These are phyloP conservation scores for Drosophila paulistorum DNA, from an alignment of 1,140 invertebrate species.

Conservation along the genomic window DNA sequence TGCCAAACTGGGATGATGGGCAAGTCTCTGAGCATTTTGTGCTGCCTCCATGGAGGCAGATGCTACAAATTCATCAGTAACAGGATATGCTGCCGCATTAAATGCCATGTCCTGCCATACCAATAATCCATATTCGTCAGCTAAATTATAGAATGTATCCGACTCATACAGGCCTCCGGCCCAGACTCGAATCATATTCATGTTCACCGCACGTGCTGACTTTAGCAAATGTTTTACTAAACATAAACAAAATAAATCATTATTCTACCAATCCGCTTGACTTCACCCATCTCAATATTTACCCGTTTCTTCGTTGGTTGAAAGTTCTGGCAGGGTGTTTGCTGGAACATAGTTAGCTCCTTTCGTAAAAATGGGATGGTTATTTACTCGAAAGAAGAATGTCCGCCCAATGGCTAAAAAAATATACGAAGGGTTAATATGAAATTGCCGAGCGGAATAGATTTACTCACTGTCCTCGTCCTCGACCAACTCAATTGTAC, in stretches of 20 bases:
- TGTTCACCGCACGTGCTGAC: conserved; percentile 89
- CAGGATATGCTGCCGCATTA: conserved; percentile 97
- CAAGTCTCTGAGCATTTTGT: conserved; percentile 93
- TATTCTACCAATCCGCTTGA: neutral
- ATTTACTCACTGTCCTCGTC: conserved; percentile 84
- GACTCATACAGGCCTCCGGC: conserved; percentile 98
- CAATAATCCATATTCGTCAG: conserved; percentile 91
- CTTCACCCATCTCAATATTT: neutral
- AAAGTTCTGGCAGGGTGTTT: conserved; percentile 91
- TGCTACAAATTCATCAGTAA: conserved; percentile 56
- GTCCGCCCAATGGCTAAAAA: conserved; percentile 84
- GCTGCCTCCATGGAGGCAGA: conserved; percentile 90
- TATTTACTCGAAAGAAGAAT: conserved; percentile 96
- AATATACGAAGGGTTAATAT: neutral
- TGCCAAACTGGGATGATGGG: conserved; percentile 94
- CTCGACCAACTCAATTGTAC: conserved; percentile 92
- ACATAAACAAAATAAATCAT: neutral
- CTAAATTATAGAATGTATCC: conserved; percentile 95
- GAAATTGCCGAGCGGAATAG: neutral
- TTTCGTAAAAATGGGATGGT: conserved; percentile 94
- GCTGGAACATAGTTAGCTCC: conserved; percentile 97
- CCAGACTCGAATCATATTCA: conserved; percentile 98
- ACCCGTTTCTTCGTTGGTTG: conserved; percentile 48
- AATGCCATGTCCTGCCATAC: conserved; percentile 99
- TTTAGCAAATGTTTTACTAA: conserved; percentile 59